These are phyloP conservation scores for Argyresthia albistria DNA, from an alignment of 2,888 invertebrate genomes.

Conservation along the genomic window DNA sequence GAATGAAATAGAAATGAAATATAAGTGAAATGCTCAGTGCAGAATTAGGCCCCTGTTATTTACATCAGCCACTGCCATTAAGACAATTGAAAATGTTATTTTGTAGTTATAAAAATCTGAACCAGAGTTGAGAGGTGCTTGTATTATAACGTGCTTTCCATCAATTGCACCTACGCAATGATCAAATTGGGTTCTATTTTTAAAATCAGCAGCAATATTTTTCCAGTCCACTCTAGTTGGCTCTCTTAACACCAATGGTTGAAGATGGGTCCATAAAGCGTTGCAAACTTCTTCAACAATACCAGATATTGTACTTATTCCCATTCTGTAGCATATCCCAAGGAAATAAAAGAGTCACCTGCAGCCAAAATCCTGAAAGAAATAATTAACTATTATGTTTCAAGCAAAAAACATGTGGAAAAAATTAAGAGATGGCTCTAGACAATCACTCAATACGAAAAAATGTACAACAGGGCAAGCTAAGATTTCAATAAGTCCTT, in stretches of 20 bases:
- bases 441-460: conserved; percentile 13
- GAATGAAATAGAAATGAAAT: too few species aligned
- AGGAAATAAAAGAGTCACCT: conserved; percentile 10
- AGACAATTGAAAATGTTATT: conserved; percentile 12
- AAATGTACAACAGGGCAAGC: conserved; percentile 14
- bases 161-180: conserved; percentile 11
- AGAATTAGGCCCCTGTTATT: neutral
- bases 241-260: conserved; percentile 9
- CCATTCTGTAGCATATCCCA: conserved; percentile 10
- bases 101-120: conserved; percentile 14
- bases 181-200: neutral
- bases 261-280: conserved; percentile 12
- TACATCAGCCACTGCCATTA: conserved; percentile 14
- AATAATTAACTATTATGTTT: conserved; percentile 10
- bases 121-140: conserved; percentile 11
- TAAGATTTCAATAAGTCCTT: conserved; percentile 9
- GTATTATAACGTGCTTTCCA: conserved; percentile 8
- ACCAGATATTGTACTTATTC: conserved; percentile 11
- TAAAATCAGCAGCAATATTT: neutral
- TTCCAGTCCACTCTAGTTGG: conserved; percentile 1
- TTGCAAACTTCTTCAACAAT: conserved; percentile 11
- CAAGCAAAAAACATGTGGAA: conserved; percentile 17
- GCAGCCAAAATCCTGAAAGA: conserved; percentile 10
- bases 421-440: conserved; percentile 15
- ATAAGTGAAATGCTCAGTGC: too few species aligned